These are phyloP conservation scores for Muschampia staudingeri DNA, from an alignment of 2,888 invertebrate species.

Conservation along the genomic window DNA sequence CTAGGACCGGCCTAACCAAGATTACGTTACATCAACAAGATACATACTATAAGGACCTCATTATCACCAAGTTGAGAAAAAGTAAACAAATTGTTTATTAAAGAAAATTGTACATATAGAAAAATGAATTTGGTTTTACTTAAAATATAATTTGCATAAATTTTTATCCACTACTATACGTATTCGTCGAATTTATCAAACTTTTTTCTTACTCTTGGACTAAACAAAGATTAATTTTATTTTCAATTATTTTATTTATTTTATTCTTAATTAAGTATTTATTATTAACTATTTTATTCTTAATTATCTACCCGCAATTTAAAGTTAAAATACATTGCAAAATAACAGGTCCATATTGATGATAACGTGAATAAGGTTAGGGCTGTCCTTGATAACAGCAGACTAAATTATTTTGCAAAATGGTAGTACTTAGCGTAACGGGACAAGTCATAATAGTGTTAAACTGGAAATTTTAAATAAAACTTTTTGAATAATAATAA, in stretches of 20 bases:
- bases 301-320: too few relatives aligned
- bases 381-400: slow-evolving; percentile 70
- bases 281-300: too few relatives aligned
- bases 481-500: not conserved
- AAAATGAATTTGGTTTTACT: too few relatives aligned
- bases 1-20: not conserved
- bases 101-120: not conserved
- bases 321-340: too few relatives aligned
- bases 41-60: not conserved
- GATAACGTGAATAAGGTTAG: not conserved
- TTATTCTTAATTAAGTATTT: too few relatives aligned
- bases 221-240: too few relatives aligned
- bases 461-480: not conserved
- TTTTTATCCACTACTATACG: too few relatives aligned
- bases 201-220: too few relatives aligned
- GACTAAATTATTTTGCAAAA: slow-evolving; percentile 61
- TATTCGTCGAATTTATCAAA: too few relatives aligned
- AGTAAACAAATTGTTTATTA: not conserved
- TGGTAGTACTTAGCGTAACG: slow-evolving; percentile 41
- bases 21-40: not conserved
- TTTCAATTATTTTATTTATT: too few relatives aligned
- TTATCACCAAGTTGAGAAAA: not conserved
- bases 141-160: too few relatives aligned
- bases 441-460: not conserved
- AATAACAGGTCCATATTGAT: too few relatives aligned